Conservation (phyloP, 2,113 vertebrate genomes). For the Mesitornis unicolor region DNA sequence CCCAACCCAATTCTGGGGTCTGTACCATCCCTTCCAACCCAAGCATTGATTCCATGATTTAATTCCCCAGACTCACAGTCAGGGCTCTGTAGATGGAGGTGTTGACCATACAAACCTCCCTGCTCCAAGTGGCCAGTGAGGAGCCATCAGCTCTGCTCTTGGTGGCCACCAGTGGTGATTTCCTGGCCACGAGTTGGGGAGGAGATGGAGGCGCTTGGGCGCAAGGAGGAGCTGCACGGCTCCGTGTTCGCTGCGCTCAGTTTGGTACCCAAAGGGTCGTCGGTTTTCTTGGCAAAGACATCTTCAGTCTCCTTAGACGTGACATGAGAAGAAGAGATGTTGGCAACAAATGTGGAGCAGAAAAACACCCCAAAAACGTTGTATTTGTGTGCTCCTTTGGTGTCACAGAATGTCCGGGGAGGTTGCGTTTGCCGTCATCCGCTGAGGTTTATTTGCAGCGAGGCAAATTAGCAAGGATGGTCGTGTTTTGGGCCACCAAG, state of each 20-base stretch:
- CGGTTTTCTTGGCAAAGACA: too few relatives aligned
- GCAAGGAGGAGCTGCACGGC: background rate
- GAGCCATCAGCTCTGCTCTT: background rate
- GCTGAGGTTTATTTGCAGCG: too few relatives aligned
- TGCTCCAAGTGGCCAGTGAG: background rate
- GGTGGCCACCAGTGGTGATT: background rate
- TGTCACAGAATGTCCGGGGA: fast-evolving
- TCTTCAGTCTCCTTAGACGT: background rate
- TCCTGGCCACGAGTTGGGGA: too few relatives aligned
- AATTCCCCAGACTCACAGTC: too few relatives aligned
- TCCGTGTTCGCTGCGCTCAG: fast-evolving
- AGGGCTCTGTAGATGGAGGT: too few relatives aligned
- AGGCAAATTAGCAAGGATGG: too few relatives aligned
- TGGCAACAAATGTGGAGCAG: background rate
- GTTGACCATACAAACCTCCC: background rate
- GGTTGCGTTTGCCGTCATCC: fast-evolving
- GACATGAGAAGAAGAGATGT: background rate
- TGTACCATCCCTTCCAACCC: too few relatives aligned
- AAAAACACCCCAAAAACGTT: fast-evolving
- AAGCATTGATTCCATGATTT: too few relatives aligned
- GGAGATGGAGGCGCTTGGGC: background rate
- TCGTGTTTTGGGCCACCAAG: fast-evolving
- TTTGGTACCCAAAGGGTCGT: background rate
- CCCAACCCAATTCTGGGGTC: too few relatives aligned
- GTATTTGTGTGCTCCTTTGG: background rate